Evolutionary conservation across 2,113 vertebrate genomes (phyloP).

Genomic region (Channa maculata): DNA sequence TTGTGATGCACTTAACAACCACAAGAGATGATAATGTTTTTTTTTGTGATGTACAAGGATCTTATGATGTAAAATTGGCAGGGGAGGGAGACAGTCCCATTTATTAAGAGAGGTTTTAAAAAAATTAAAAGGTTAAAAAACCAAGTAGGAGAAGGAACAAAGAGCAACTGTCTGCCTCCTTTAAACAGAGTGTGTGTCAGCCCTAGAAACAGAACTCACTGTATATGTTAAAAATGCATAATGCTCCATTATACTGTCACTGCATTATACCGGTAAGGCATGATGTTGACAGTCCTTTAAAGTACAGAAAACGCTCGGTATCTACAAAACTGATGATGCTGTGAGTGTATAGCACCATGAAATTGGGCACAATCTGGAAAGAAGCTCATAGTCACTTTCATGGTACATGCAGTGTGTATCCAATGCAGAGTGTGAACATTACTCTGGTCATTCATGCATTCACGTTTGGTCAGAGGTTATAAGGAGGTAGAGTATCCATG

Average conservation of each 20-base stretch:
- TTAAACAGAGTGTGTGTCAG: too few relatives aligned
- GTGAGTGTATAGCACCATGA: conserved; percentile 76
- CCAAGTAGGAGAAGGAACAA: too few relatives aligned
- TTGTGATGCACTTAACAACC: too few relatives aligned
- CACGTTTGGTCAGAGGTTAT: conserved; percentile 74
- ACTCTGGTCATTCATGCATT: conserved; percentile 72
- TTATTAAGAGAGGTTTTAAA: too few relatives aligned
- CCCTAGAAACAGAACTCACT: background rate
- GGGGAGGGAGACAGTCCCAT: too few relatives aligned
- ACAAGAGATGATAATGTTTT: too few relatives aligned
- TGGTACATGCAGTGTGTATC: conserved; percentile 76
- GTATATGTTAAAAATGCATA: conserved; percentile 9
- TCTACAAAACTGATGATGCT: conserved; percentile 65
- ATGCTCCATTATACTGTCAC: conserved; percentile 10
- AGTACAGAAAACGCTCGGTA: conserved; percentile 39
- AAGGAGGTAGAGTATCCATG: conserved; percentile 53
- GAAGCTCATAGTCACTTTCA: conserved; percentile 79
- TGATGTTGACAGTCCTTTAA: conserved; percentile 18
- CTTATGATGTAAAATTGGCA: too few relatives aligned
- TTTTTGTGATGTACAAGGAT: too few relatives aligned
- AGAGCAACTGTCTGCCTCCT: too few relatives aligned
- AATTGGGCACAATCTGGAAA: conserved; percentile 81
- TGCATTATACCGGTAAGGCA: background rate
- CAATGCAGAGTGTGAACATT: conserved; percentile 78
- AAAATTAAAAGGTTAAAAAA: too few relatives aligned